Evolutionary conservation across 1,140 invertebrate species (phyloP).

Genomic region (Ganaspis sp.): DNA sequence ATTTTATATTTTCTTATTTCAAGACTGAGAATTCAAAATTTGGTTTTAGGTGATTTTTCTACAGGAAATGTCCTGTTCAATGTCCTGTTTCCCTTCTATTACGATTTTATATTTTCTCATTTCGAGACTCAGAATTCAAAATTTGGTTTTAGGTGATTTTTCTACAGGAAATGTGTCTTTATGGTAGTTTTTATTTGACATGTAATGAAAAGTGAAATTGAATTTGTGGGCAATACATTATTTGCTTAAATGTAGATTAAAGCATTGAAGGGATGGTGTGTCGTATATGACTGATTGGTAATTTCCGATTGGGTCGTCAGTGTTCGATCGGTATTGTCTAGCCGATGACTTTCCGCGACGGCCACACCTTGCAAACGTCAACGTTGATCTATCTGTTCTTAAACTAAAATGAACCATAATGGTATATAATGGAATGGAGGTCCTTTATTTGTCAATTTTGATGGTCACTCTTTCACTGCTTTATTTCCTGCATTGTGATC

Average conservation of each 20-base stretch:
- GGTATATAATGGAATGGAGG: slow-evolving; percentile 65
- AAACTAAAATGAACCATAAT: slow-evolving; percentile 72
- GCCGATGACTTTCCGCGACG: slow-evolving; percentile 66
- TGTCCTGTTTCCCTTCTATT: no score
- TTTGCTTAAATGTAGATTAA: neutral
- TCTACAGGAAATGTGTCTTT: no score
- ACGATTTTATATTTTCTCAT: no score
- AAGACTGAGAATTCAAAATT: no score
- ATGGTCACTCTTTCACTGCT: slow-evolving; percentile 19
- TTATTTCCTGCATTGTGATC: neutral
- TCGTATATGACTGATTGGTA: slow-evolving; percentile 61
- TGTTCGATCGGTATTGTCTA: slow-evolving; percentile 71
- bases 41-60: no score
- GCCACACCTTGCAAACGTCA: slow-evolving; percentile 67
- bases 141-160: no score
- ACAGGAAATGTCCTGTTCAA: no score
- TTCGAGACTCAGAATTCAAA: no score
- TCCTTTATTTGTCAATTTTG: slow-evolving; percentile 45
- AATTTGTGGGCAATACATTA: neutral
- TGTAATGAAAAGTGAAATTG: neutral
- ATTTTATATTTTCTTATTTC: no score
- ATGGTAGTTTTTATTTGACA: neutral
- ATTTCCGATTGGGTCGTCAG: slow-evolving; percentile 73
- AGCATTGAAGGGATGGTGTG: neutral
- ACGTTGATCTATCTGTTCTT: slow-evolving; percentile 60